A percentile compares a stretch with the other conserved stretches of the same genome.
phyloP scores from a whole-genome alignment of 2,888 invertebrate genomes.

The Campoplex capitator region DNA sequence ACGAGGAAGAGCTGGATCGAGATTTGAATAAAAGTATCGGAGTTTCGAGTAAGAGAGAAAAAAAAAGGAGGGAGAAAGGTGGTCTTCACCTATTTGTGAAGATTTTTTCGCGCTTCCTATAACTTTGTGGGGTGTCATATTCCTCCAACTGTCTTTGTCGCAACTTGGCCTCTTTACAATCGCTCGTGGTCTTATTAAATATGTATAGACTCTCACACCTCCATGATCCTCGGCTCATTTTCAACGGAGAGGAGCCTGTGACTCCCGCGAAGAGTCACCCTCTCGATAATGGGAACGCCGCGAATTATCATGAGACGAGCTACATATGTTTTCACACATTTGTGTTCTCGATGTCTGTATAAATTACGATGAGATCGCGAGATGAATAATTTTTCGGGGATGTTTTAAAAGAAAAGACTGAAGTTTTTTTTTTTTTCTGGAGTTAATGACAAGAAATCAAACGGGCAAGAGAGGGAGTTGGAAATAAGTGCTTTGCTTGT shows the following conservation, averaged over 20 bases:
- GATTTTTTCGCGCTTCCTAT: conserved; percentile 43
- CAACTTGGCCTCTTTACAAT: conserved; percentile 79
- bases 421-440: neutral
- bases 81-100: conserved; percentile 41
- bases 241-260: neutral
- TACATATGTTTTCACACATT: conserved; percentile 78
- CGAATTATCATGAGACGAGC: conserved; percentile 78
- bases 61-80: conserved; percentile 20
- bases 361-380: neutral
- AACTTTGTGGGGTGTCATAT: conserved; percentile 34
- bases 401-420: neutral
- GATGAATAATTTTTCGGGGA: neutral
- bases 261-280: conserved; percentile 60
- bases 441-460: conserved; percentile 51
- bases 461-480: conserved; percentile 4
- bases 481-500: conserved; percentile 37
- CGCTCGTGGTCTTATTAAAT: conserved; percentile 83
- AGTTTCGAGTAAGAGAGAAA: conserved; percentile 56
- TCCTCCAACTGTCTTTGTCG: conserved; percentile 49
- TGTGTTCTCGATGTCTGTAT: conserved; percentile 21
- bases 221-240: conserved; percentile 60
- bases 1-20: conserved; percentile 73
- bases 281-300: conserved; percentile 75
- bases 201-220: conserved; percentile 82
- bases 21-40: conserved; percentile 84